phyloP scores from a whole-genome alignment of 35 echinoderm and acorn worm genomes.

The Chiridota heheva region DNA sequence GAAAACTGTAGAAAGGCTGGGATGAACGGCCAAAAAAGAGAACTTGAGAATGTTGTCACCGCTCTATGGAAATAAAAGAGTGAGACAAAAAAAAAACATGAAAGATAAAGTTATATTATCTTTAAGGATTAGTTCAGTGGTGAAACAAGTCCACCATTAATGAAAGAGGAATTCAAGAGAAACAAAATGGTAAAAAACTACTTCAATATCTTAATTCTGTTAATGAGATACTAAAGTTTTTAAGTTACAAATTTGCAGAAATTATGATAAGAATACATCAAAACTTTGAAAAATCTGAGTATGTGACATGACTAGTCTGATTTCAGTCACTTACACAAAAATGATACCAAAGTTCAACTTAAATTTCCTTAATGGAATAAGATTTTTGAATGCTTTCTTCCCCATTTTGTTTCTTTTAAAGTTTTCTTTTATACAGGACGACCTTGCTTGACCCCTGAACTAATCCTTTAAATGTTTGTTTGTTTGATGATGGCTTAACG shows the following conservation, averaged over 20 bases:
- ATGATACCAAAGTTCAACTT: background rate
- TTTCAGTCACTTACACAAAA: too few species aligned
- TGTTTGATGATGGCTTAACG: too few species aligned
- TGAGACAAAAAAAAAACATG: background rate
- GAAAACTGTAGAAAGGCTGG: slow-evolving; percentile 60
- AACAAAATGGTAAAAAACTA: too few species aligned
- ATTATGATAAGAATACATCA: too few species aligned
- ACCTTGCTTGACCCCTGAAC: too few species aligned
- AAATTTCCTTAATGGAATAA: too few species aligned
- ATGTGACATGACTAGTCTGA: background rate
- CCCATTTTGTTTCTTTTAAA: too few species aligned
- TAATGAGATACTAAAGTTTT: background rate
- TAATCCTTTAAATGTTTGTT: background rate
- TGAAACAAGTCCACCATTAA: slow-evolving; percentile 72
- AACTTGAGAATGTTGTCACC: slow-evolving; percentile 74
- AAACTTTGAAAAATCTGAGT: too few species aligned
- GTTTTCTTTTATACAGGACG: background rate
- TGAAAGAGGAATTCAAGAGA: slow-evolving; percentile 62
- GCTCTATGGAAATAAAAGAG: slow-evolving; percentile 40
- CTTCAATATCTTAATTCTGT: too few species aligned
- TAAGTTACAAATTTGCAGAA: background rate
- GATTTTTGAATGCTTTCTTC: too few species aligned
- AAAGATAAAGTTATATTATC: slow-evolving; percentile 43
- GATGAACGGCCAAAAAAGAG: slow-evolving; percentile 86
- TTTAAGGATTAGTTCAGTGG: slow-evolving; percentile 78